phyloP scores from a whole-genome alignment of 2,888 invertebrate species.

The Mycalesis mineus region DNA sequence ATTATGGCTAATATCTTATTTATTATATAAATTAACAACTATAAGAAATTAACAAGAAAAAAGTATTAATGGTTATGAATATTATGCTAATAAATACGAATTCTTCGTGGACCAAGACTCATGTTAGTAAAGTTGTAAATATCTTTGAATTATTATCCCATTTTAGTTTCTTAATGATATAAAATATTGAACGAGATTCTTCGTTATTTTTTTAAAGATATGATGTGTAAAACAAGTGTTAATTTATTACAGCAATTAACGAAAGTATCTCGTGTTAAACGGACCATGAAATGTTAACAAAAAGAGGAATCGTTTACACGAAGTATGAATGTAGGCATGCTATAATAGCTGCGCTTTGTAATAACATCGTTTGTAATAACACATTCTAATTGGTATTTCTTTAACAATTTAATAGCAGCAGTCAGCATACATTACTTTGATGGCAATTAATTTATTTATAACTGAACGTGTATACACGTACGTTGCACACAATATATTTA shows the following conservation, averaged over 20 bases:
- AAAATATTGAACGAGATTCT: not conserved
- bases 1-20: no score
- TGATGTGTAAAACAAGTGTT: slow-evolving; percentile 8
- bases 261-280: slow-evolving; percentile 38
- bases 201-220: not conserved
- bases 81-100: no score
- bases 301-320: slow-evolving; percentile 46
- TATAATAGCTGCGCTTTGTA: slow-evolving; percentile 14
- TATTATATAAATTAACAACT: no score
- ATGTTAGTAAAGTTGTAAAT: no score
- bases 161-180: no score
- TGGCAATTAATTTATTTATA: not conserved
- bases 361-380: slow-evolving; percentile 1
- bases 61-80: no score
- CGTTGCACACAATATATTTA: not conserved
- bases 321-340: slow-evolving; percentile 29
- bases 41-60: no score
- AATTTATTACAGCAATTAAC: slow-evolving; percentile 26
- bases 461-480: not conserved
- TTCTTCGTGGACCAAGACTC: no score
- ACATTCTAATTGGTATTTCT: slow-evolving; percentile 29
- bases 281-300: slow-evolving; percentile 53
- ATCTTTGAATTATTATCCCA: no score
- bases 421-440: slow-evolving; percentile 30
- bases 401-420: slow-evolving; percentile 45